Evolutionary conservation across 2,888 invertebrate species (phyloP).

Genomic region (Anthophora plumipes): DNA sequence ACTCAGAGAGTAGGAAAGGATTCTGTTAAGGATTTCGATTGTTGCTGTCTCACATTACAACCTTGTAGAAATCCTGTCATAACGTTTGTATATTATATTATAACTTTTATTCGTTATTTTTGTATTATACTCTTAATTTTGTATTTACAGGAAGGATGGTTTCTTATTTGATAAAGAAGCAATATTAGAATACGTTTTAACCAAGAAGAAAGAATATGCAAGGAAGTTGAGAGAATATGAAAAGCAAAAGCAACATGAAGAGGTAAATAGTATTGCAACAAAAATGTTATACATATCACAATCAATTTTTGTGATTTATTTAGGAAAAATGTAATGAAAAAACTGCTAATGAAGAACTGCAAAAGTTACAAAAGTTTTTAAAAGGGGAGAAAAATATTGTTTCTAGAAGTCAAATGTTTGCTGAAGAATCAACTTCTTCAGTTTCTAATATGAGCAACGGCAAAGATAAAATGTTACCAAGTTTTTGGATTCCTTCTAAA

Average conservation of each 20-base stretch:
- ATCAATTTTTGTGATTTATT: conserved; percentile 22
- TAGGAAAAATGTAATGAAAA: conserved; percentile 89
- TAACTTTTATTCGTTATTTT: neutral
- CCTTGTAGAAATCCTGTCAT: conserved; percentile 97
- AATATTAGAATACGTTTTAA: conserved; percentile 96
- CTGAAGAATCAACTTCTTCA: conserved; percentile 80
- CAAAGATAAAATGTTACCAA: conserved; percentile 93
- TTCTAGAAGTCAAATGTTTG: conserved; percentile 58
- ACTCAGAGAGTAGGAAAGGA: conserved; percentile 96
- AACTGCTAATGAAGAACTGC: conserved; percentile 90
- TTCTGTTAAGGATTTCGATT: conserved; percentile 98
- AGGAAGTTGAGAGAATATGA: conserved; percentile 97
- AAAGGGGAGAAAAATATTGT: conserved; percentile 93
- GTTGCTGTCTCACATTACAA: conserved; percentile 98
- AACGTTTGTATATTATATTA: conserved; percentile 87
- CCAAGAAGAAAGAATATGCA: conserved; percentile 96
- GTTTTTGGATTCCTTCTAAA: conserved; percentile 98
- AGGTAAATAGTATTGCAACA: conserved; percentile 82
- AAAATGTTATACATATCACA: neutral
- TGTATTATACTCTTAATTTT: neutral
- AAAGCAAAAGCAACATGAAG: conserved; percentile 92
- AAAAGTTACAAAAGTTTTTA: conserved; percentile 91
- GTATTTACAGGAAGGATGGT: conserved; percentile 90
- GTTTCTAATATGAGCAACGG: conserved; percentile 93
- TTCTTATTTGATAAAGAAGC: conserved; percentile 98